Percentiles rank a stretch among this genome's conserved stretches.
These are phyloP conservation scores for Orycteropus afer DNA, from an alignment of 2,113 vertebrate genomes.

Conservation along the genomic window DNA sequence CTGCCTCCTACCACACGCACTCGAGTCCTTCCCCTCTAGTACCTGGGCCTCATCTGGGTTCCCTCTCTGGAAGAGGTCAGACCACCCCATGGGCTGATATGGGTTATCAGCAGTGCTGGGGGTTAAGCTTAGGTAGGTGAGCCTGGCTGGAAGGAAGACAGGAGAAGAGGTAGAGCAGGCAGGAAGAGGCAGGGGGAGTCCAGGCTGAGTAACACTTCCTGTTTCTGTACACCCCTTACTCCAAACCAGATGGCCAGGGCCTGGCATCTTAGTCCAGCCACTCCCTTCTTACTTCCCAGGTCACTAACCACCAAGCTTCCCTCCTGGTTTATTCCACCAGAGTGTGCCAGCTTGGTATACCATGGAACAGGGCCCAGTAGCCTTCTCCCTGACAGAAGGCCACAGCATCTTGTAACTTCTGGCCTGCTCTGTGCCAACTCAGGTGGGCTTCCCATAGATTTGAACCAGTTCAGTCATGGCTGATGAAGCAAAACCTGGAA, in stretches of 20 bases:
- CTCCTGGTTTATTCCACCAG: neutral
- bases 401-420: neutral
- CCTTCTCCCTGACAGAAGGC: neutral
- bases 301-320: neutral
- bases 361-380: neutral
- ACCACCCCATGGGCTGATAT: neutral
- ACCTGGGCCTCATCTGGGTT: neutral
- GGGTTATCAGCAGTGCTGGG: neutral
- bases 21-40: neutral
- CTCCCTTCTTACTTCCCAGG: slow-evolving; percentile 1
- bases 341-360: neutral
- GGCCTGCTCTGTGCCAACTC: neutral
- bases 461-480: neutral
- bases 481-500: neutral
- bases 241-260: slow-evolving; percentile 32
- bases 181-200: neutral
- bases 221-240: neutral
- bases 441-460: neutral
- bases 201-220: neutral
- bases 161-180: no score
- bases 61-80: neutral
- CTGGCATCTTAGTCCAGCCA: neutral
- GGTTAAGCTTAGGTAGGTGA: neutral
- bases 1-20: neutral
- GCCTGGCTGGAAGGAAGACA: neutral